Base-by-base conservation (phyloP, 2,888 invertebrate species). In the Chloroclysta siterata region DNA sequence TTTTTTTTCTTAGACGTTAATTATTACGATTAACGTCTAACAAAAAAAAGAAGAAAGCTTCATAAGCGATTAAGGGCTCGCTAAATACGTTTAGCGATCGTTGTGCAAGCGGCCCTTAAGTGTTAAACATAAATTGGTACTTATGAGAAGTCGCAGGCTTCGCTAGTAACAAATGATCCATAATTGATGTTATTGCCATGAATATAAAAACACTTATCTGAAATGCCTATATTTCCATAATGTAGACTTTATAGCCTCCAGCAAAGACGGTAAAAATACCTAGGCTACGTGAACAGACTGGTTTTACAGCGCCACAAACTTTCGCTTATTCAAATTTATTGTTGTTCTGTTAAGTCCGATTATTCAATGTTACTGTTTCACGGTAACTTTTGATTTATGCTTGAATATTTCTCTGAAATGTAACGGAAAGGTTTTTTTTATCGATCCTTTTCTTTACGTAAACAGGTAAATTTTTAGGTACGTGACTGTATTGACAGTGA, bases 281-380 rank as follows among this genome's bases (percentile, higher is more conserved):
- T 60, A 52, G 59, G 66, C 42, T 59, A 58, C 58, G 29, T 58
- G 44, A 59, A 55, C 51, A 65, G 60, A 69, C 67, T 64, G 69
- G 68, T 70, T 70, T 62, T 63, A 68, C 60, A 60, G 53, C 64
- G 39, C 61, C 42, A 50, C 68, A 60, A 70, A 82, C 81, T 81
- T 81, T 81, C 82, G 75, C 72, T 82, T 81, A 81, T 82, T 80
- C 72, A 77, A 80, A 81, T 75, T 69, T 68, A 68, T 74, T 67
- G 72, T 70, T 73, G 74, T 75, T 71, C 65, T 74, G 72, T 72
- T 60, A 72, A 72, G 62, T 63, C n/a, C 67, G 56, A 66, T 78
- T 75, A 76, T 78, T 73, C 70, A 76, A 75, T 74, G 75, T 77
- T 72, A 72, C 54, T 65, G 72, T 73, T 67, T 58, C 68, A 60